A percentile compares a stretch with the other conserved stretches of the same genome.
Conservation (phyloP, 2,888 invertebrate genomes). For the Anarsia innoxiella region DNA sequence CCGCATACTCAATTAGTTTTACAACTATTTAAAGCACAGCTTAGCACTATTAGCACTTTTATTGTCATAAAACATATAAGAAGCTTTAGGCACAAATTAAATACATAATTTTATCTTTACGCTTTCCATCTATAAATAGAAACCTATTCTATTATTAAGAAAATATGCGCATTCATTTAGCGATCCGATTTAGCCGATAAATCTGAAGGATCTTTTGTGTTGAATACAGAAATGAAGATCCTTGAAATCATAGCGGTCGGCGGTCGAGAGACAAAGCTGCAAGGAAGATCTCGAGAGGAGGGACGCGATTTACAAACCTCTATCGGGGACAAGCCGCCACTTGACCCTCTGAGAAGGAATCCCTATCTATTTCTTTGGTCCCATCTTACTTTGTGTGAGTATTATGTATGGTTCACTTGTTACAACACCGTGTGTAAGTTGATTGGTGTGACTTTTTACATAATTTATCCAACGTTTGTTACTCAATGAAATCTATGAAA, state of each 20-base stretch:
- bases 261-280: conserved; percentile 37
- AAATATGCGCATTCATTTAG: conserved; percentile 11
- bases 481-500: too few relatives aligned
- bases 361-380: conserved; percentile 26
- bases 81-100: background rate
- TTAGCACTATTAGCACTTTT: background rate
- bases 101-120: background rate
- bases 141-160: too few relatives aligned
- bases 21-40: too few relatives aligned
- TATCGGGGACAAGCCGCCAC: conserved; percentile 48
- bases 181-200: conserved; percentile 3
- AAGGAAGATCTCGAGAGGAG: conserved; percentile 40
- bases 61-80: background rate
- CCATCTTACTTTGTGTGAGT: conserved; percentile 27
- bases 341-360: conserved; percentile 43
- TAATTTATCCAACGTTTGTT: too few relatives aligned
- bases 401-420: too few relatives aligned
- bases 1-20: conserved; percentile 8
- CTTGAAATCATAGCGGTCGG: conserved; percentile 25
- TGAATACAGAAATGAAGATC: conserved; percentile 15
- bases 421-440: too few relatives aligned
- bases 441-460: too few relatives aligned
- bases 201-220: conserved; percentile 8
- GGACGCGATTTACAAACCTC: conserved; percentile 59
- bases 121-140: too few relatives aligned